These are phyloP conservation scores for Galerucella nymphaeae DNA, from an alignment of 2,888 invertebrate genomes.

Conservation along the genomic window DNA sequence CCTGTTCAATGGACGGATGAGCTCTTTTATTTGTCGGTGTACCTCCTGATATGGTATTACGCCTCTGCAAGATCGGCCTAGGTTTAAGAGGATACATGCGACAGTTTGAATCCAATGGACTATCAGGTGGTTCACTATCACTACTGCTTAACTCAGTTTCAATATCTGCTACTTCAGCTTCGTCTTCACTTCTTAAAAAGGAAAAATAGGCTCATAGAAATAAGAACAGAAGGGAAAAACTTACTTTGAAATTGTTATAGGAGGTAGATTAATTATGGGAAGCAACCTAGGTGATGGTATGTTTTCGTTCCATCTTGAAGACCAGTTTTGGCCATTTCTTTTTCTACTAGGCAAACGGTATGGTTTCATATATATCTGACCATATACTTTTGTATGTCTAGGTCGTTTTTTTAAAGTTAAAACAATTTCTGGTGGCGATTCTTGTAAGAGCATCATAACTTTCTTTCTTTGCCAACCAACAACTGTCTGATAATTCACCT, in stretches of 20 bases:
- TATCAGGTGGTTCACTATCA: constrained; percentile 69
- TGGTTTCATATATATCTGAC: constrained; percentile 78
- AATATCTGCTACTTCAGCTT: constrained; percentile 42
- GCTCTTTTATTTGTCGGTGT: constrained; percentile 75
- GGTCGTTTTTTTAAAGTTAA: constrained; percentile 87
- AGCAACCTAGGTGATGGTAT: constrained; percentile 75
- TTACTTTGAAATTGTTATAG: constrained; percentile 70
- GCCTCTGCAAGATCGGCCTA: constrained; percentile 78
- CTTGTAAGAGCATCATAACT: constrained; percentile 78
- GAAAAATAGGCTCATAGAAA: not conserved
- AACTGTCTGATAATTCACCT: constrained; percentile 79
- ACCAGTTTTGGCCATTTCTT: constrained; percentile 69
- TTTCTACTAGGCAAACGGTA: constrained; percentile 80
- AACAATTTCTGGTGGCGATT: constrained; percentile 83
- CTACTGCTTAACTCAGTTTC: constrained; percentile 67
- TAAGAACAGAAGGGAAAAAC: constrained; percentile 35
- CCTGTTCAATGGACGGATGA: constrained; percentile 76
- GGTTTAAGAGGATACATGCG: constrained; percentile 82
- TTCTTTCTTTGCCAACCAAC: constrained; percentile 87
- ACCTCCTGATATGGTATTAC: constrained; percentile 90
- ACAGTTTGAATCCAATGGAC: constrained; percentile 63
- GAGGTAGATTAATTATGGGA: constrained; percentile 70
- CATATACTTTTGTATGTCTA: constrained; percentile 82
- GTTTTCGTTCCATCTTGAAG: constrained; percentile 74
- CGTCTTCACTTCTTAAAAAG: constrained; percentile 45